Conservation (phyloP, 2,797 vertebrate species). For the Gymnopithys bicolor region DNA sequence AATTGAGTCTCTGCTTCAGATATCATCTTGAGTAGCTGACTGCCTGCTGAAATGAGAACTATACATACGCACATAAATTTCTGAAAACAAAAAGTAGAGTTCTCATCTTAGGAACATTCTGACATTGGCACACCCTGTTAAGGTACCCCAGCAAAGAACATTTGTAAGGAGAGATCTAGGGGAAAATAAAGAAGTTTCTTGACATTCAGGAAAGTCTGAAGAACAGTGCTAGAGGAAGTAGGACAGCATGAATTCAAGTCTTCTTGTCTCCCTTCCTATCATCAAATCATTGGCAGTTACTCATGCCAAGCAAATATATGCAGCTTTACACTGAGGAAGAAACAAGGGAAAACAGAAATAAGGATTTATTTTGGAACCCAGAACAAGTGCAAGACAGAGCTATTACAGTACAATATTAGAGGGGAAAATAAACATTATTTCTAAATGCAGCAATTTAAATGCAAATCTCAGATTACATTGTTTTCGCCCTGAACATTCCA, state of each 20-base stretch:
- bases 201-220: neutral
- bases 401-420: neutral
- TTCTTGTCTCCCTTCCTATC: neutral
- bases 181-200: neutral
- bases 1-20: neutral
- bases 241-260: neutral
- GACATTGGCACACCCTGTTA: neutral
- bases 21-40: neutral
- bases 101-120: neutral
- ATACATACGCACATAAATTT: neutral
- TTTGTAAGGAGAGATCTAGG: neutral
- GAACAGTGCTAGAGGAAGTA: neutral
- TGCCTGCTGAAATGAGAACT: neutral
- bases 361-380: neutral
- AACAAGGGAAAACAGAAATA: neutral
- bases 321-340: neutral
- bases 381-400: neutral
- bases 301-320: neutral
- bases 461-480: neutral
- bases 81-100: neutral
- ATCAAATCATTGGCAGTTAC: neutral
- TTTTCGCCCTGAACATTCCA: neutral
- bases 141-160: neutral
- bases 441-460: slow-evolving; percentile 3
- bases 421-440: neutral